phyloP scores from a whole-genome alignment of 1,140 invertebrate genomes.

The Sycophila sp. region DNA sequence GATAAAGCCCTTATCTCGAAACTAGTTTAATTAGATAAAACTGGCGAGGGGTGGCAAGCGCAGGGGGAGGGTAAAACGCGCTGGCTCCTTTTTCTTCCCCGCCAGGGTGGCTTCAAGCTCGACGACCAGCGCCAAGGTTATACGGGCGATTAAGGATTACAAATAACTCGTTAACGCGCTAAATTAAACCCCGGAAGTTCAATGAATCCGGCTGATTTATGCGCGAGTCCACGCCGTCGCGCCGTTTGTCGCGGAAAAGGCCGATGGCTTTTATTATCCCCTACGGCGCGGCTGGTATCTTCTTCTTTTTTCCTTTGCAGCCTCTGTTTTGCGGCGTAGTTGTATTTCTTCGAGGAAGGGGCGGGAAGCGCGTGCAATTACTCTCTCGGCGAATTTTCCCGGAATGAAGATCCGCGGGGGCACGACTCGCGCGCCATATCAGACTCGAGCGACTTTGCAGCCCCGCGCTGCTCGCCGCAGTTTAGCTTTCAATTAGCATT shows the following conservation, averaged over 20 bases:
- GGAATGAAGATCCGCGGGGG: no score
- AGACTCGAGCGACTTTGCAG: no score
- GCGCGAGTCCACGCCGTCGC: neutral
- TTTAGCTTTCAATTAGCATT: slow-evolving; percentile 11
- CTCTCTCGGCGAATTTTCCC: no score
- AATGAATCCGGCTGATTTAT: slow-evolving; percentile 29
- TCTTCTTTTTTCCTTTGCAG: no score
- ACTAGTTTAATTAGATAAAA: slow-evolving; percentile 56
- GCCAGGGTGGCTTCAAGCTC: neutral
- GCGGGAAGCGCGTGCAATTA: no score
- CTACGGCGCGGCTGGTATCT: no score
- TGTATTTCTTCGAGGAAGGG: no score
- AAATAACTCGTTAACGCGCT: slow-evolving; percentile 40
- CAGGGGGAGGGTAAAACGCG: neutral
- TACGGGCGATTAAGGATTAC: slow-evolving; percentile 44
- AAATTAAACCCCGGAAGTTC: slow-evolving; percentile 38
- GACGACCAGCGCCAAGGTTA: slow-evolving; percentile 32
- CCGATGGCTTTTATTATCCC: no score
- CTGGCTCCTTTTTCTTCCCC: neutral
- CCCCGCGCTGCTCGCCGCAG: no score
- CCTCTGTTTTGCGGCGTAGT: no score
- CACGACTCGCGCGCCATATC: no score
- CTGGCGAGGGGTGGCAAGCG: slow-evolving; percentile 36
- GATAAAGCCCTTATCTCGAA: slow-evolving; percentile 52
- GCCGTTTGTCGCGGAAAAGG: no score